These are phyloP conservation scores for Coregonus ussuriensis DNA, from an alignment of 2,797 vertebrate species.

Conservation along the genomic window DNA sequence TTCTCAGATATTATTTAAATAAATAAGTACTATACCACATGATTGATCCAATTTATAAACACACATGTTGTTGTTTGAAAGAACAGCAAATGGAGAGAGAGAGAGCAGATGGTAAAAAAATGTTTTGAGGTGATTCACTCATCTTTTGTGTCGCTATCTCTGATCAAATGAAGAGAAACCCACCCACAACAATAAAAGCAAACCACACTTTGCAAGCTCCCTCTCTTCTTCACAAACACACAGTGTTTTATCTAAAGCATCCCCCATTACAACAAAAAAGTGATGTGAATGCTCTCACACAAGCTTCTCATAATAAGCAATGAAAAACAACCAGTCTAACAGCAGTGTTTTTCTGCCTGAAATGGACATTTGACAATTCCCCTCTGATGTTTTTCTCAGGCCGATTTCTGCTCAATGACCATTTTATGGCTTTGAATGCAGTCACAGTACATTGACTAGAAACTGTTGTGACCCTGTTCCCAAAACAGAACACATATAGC, in stretches of 20 bases:
- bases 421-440: not conserved
- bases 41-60: too few relatives aligned
- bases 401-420: not conserved
- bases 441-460: not conserved
- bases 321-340: not conserved
- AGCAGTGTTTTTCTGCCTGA: not conserved
- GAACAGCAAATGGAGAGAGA: not conserved
- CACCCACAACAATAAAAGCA: not conserved
- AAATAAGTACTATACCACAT: not conserved
- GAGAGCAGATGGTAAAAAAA: not conserved
- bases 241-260: not conserved
- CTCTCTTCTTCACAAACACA: not conserved
- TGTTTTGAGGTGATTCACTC: not conserved
- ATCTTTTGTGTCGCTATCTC: not conserved
- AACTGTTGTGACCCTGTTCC: not conserved
- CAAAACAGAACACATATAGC: not conserved
- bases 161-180: not conserved
- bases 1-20: too few relatives aligned
- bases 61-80: too few relatives aligned
- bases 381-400: not conserved
- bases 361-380: not conserved
- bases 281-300: constrained; percentile 1
- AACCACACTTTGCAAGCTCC: not conserved
- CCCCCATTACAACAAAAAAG: not conserved
- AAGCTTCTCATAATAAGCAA: not conserved